Evolutionary conservation across 64 coral and sea anemone species (phyloP), one percentile per base, ranked within the genome.

Genomic region (Dendronephthya gigantea): DNA sequence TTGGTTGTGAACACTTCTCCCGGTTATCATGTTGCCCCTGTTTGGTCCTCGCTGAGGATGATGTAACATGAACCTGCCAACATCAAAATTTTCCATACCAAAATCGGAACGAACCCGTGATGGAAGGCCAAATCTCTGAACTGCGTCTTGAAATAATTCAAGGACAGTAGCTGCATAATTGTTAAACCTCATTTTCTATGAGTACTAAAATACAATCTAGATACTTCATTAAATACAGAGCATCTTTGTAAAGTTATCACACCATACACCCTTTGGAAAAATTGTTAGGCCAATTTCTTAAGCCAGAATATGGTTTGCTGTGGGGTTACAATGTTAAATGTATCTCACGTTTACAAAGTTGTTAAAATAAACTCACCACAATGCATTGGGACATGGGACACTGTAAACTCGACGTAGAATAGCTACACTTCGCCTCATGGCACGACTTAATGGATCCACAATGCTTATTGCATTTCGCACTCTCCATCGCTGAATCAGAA

Each of bases 51-150:
- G 68, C 31, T 74, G 19, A 25, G 68, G 68, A 12, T 74, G 68
- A 2, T 74, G 33, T 29, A 74, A 27, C 68, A 74, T 74, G 25
- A 74, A 74, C 11, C 23, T 17, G 2, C 19, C 68, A 74, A 88
- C 87, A 51, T 88, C 87, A 8, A 88, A 68, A 88, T 88, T 88
- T 51, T 88, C 87, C 12, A 23, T 50, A 38, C 72, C 87, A 13
- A 48, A 70, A 19, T 83, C 87, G 2, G 41, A 82, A 51, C 87
- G 69, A 17, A 82, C 76, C 35, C 43, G 23, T 48, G 76, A 88
- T 9, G 34, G 49, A 25, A 76, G 50, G 19, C 87, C 87, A 81
- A 51, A 88, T 52, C 33, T 82, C 10, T 38, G 25, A 2, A 88
- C 33, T 19, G 87, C 87, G 11, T 48, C 22, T 32, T 51, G 36